These are phyloP conservation scores for Caenorhabditis sp. DNA, from an alignment of 2,888 invertebrate species.

Conservation along the genomic window DNA sequence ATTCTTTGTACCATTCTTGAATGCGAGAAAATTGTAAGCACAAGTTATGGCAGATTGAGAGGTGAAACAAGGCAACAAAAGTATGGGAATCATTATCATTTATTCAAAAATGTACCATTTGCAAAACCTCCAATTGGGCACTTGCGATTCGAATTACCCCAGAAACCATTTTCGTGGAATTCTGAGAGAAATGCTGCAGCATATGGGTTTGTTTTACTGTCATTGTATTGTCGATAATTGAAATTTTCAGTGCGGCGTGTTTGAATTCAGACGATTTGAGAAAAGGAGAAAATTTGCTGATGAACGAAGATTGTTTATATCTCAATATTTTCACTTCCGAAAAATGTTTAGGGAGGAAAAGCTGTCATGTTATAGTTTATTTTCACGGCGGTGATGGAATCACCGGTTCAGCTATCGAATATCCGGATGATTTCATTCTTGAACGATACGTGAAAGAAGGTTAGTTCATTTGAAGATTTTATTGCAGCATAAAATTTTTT, in stretches of 20 bases:
- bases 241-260: background rate
- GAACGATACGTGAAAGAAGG: constrained; percentile 45
- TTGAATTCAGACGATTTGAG: background rate
- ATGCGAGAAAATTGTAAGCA: constrained; percentile 8
- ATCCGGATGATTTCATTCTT: constrained; percentile 48
- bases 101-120: constrained; percentile 26
- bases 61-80: constrained; percentile 10
- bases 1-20: no score
- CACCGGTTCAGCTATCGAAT: constrained; percentile 49
- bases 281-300: background rate
- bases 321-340: constrained; percentile 31
- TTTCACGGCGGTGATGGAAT: constrained; percentile 54
- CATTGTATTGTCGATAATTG: background rate
- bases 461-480: background rate
- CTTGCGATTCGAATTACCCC: constrained; percentile 17
- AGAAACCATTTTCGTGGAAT: constrained; percentile 17
- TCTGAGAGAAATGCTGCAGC: constrained; percentile 19
- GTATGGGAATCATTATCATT: constrained; percentile 6
- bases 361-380: constrained; percentile 53
- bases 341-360: constrained; percentile 8
- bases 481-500: background rate
- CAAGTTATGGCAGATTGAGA: constrained; percentile 24
- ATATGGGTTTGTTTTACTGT: constrained; percentile 12
- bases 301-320: constrained; percentile 30
- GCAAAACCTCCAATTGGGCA: constrained; percentile 19